phyloP scores from a whole-genome alignment of 2,113 vertebrate genomes.

The Steatornis caripensis region DNA sequence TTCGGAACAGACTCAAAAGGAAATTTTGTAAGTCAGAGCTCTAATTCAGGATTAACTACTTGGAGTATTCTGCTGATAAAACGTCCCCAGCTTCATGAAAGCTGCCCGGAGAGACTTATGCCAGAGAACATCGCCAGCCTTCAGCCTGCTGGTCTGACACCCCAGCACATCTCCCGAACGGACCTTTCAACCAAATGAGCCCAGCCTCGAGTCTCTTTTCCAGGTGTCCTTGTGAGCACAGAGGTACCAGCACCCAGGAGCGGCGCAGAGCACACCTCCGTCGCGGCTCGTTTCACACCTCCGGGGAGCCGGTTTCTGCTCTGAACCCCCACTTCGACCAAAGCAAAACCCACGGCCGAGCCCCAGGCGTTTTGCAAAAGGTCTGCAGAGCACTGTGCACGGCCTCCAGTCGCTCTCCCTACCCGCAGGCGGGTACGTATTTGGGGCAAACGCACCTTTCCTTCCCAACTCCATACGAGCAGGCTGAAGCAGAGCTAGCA shows the following conservation, averaged over 20 bases:
- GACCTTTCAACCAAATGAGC: neutral
- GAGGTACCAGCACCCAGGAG: neutral
- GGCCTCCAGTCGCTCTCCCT: neutral
- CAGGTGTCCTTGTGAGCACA: neutral
- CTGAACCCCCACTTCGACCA: neutral
- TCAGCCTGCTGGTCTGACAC: no score
- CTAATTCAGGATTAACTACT: neutral
- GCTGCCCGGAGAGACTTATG: neutral
- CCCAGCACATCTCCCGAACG: neutral
- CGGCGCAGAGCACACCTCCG: neutral
- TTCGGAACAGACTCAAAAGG: neutral
- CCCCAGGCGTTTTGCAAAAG: rapidly evolving
- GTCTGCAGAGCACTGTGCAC: no score
- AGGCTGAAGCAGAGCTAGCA: neutral
- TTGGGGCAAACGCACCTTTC: neutral
- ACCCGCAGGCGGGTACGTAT: neutral
- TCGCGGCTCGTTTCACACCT: neutral
- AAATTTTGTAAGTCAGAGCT: neutral
- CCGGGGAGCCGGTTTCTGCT: neutral
- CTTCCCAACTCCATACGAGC: neutral
- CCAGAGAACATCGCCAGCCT: neutral
- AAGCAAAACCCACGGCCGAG: neutral
- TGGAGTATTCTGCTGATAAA: neutral
- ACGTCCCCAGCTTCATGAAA: neutral
- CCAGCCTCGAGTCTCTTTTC: neutral